Evolutionary conservation across 2,888 invertebrate species (phyloP).

Genomic region (Cepaea hortensis): DNA sequence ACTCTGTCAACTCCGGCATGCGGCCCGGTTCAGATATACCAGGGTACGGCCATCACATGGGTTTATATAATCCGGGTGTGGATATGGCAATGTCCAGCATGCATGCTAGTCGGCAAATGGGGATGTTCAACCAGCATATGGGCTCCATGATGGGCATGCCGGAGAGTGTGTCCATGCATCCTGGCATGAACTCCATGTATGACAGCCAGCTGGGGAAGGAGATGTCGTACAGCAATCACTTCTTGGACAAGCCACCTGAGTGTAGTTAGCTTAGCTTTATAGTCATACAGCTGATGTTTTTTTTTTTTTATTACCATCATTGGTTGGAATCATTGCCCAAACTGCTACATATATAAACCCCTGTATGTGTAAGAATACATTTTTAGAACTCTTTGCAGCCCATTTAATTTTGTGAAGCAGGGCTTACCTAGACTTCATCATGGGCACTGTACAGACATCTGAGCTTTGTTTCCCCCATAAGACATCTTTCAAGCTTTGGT

Average conservation of each 20-base stretch:
- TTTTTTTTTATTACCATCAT: not conserved
- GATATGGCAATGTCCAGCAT: constrained; percentile 20
- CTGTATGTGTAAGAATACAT: too few relatives aligned
- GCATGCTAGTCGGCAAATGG: constrained; percentile 30
- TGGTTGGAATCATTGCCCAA: not conserved
- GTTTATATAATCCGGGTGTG: constrained; percentile 27
- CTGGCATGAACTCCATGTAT: constrained; percentile 44
- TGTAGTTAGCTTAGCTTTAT: constrained; percentile 14
- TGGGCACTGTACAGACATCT: too few relatives aligned
- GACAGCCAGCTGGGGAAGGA: constrained; percentile 41
- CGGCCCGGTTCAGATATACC: constrained; percentile 27
- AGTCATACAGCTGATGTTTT: not conserved
- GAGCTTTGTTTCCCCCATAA: too few relatives aligned
- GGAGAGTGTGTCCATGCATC: constrained; percentile 44
- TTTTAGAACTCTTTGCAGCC: too few relatives aligned
- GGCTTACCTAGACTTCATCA: too few relatives aligned
- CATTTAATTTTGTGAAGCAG: too few relatives aligned
- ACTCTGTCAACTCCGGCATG: constrained; percentile 25
- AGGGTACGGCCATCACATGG: constrained; percentile 40
- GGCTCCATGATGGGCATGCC: constrained; percentile 30
- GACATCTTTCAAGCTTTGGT: too few relatives aligned
- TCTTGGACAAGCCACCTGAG: constrained; percentile 47
- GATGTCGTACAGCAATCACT: constrained; percentile 17
- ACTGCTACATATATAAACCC: not conserved
- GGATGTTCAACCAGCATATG: constrained; percentile 49